phyloP scores from a whole-genome alignment of 2,888 invertebrate species.

The Drosophila maculinotata region DNA sequence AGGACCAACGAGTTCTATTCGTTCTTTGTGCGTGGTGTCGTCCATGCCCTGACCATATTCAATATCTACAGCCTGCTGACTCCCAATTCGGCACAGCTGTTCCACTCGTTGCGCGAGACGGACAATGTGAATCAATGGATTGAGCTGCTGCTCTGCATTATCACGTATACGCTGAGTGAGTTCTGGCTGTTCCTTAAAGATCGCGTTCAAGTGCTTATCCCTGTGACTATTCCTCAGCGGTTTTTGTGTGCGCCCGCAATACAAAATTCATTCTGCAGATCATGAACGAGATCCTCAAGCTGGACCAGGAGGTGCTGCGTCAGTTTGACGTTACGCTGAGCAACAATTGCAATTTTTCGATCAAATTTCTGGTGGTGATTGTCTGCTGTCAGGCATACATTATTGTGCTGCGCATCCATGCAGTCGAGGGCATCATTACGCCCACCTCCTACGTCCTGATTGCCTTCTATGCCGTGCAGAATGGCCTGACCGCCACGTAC shows the following conservation, averaged over 20 bases:
- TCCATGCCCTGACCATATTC: constrained; percentile 74
- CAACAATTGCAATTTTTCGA: constrained; percentile 74
- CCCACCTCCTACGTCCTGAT: constrained; percentile 72
- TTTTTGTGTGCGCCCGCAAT: constrained; percentile 76
- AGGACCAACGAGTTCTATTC: constrained; percentile 75
- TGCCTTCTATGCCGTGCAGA: constrained; percentile 76
- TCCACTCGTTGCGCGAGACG: constrained; percentile 73
- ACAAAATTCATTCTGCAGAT: constrained; percentile 72
- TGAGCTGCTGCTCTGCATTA: constrained; percentile 78
- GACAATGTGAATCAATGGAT: constrained; percentile 83
- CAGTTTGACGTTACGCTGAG: constrained; percentile 64
- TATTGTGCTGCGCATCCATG: constrained; percentile 63
- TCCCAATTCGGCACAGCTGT: constrained; percentile 63
- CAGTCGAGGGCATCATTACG: constrained; percentile 50
- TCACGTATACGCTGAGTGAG: constrained; percentile 72
- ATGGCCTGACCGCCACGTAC: constrained; percentile 75
- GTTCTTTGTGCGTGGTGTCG: constrained; percentile 69
- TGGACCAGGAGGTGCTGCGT: constrained; percentile 79
- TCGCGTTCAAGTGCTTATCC: background rate
- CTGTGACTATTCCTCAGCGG: constrained; percentile 40
- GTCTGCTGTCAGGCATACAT: constrained; percentile 76
- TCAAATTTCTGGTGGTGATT: constrained; percentile 70
- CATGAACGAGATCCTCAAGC: constrained; percentile 79
- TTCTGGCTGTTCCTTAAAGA: background rate
- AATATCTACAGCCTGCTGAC: constrained; percentile 77